These are phyloP conservation scores for Metaphire vulgaris DNA, from an alignment of 1,140 invertebrate genomes.

Conservation along the genomic window DNA sequence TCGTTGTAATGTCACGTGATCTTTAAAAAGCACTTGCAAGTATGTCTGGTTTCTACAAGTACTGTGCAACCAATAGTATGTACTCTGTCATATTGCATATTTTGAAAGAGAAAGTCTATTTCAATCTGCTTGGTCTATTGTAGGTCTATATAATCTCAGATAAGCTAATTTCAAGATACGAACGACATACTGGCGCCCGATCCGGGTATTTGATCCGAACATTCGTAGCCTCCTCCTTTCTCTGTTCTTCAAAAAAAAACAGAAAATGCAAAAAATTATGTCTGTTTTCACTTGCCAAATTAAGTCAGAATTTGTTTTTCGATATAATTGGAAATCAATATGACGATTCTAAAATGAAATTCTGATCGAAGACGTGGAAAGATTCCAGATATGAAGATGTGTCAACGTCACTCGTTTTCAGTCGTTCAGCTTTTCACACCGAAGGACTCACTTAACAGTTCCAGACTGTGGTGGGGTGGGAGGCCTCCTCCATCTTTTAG, in stretches of 20 bases:
- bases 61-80: background rate
- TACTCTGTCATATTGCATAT: background rate
- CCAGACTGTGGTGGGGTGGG: too few relatives aligned
- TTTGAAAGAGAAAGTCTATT: background rate
- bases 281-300: background rate
- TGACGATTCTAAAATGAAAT: background rate
- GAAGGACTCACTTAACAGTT: too few relatives aligned
- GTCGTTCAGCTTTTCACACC: too few relatives aligned
- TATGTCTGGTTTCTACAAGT: background rate
- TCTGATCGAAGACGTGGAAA: background rate
- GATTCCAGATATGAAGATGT: background rate
- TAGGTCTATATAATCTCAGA: too few relatives aligned
- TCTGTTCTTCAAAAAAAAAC: constrained; percentile 48
- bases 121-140: too few relatives aligned
- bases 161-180: too few relatives aligned
- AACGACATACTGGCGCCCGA: constrained; percentile 52
- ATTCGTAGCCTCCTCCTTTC: constrained; percentile 51
- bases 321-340: background rate
- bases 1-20: too few relatives aligned
- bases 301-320: background rate
- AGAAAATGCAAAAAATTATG: background rate
- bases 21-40: background rate
- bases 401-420: background rate
- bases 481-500: too few relatives aligned
- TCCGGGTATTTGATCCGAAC: constrained; percentile 55